Evolutionary conservation across 2,113 vertebrate species (phyloP).

Genomic region (Tautogolabrus adspersus): DNA sequence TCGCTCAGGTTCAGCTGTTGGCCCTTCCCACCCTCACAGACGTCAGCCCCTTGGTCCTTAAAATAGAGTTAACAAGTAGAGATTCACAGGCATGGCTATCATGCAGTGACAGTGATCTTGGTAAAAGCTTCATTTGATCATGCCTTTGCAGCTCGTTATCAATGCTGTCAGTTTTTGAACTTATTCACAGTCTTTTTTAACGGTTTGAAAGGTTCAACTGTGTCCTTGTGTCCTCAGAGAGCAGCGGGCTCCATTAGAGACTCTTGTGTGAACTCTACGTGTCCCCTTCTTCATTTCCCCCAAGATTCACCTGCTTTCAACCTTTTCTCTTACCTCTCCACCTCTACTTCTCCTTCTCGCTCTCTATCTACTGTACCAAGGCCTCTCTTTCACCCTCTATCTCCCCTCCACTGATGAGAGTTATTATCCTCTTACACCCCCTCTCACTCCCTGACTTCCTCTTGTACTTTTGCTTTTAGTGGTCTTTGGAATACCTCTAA

Average conservation of each 20-base stretch:
- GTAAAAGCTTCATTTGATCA: constrained; percentile 14
- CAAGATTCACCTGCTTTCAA: constrained; percentile 60
- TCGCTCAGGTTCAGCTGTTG: not conserved
- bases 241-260: constrained; percentile 36
- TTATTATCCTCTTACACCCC: constrained; percentile 60
- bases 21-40: not conserved
- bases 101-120: constrained; percentile 8
- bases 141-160: not conserved
- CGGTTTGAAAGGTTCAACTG: not conserved
- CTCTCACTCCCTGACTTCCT: constrained; percentile 27
- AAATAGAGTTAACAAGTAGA: not conserved
- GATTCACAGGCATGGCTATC: not conserved
- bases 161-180: not conserved
- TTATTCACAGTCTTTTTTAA: constrained; percentile 5
- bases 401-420: constrained; percentile 48
- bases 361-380: not conserved
- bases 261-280: constrained; percentile 16
- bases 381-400: constrained; percentile 44
- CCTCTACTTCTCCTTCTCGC: constrained; percentile 23
- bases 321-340: constrained; percentile 36
- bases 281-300: constrained; percentile 21
- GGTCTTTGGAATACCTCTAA: constrained; percentile 34
- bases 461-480: constrained; percentile 43
- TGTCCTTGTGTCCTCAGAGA: constrained; percentile 36
- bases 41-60: not conserved